Conservation (phyloP, 2,797 vertebrate species). For the Oreonectes daqikongensis region DNA sequence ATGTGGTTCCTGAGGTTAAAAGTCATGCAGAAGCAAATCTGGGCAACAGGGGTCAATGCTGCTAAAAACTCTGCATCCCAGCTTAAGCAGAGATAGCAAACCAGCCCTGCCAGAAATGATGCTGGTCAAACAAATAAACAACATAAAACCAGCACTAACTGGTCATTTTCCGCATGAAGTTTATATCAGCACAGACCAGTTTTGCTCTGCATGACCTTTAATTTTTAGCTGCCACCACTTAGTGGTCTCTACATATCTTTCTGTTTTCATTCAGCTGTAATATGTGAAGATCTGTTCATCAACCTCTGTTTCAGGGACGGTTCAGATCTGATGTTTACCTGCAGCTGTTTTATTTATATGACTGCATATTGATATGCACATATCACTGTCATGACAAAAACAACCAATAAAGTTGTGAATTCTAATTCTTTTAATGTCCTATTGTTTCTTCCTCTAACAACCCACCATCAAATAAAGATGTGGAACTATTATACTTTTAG, state of each 20-base stretch:
- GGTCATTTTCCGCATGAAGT: neutral
- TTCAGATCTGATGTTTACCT: conserved; percentile 71
- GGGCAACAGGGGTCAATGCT: neutral
- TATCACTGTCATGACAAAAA: neutral
- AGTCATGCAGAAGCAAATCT: conserved; percentile 54
- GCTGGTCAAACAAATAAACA: neutral
- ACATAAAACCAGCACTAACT: neutral
- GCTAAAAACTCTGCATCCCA: neutral
- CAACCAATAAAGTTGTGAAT: conserved; percentile 15
- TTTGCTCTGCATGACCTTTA: conserved; percentile 44
- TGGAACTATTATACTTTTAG: neutral
- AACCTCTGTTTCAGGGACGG: conserved; percentile 72
- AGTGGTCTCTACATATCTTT: neutral
- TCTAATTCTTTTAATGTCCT: neutral
- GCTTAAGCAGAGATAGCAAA: neutral
- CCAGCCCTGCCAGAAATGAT: neutral
- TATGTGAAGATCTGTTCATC: conserved; percentile 71
- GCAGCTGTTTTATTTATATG: conserved; percentile 35
- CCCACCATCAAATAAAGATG: neutral
- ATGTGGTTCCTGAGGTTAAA: conserved; percentile 71
- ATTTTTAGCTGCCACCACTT: neutral
- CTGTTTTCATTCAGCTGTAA: conserved; percentile 62
- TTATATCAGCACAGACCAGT: neutral
- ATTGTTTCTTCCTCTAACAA: neutral
- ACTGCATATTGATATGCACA: neutral